Evolutionary conservation across 1,140 invertebrate species (phyloP).

Genomic region (Asbolus verrucosus): DNA sequence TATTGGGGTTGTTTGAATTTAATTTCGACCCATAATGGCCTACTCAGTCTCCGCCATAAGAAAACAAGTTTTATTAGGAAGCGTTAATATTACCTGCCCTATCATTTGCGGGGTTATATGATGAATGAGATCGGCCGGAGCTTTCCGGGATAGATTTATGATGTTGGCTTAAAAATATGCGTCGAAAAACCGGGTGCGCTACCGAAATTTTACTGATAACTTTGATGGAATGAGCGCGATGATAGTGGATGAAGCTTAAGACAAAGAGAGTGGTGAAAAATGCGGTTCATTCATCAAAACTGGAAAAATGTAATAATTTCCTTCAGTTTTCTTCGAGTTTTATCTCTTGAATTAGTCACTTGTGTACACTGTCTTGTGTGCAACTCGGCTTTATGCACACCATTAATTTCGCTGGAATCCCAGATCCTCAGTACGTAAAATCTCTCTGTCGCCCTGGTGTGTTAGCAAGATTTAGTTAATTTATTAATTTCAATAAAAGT

Average conservation of each 20-base stretch:
- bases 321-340: no score
- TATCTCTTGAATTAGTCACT: no score
- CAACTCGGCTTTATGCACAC: no score
- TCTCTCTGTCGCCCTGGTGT: no score
- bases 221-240: constrained; percentile 33
- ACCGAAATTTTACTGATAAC: constrained; percentile 42
- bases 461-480: no score
- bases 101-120: constrained; percentile 43
- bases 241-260: constrained; percentile 37
- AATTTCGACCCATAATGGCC: constrained; percentile 38
- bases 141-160: constrained; percentile 45
- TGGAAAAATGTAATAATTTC: constrained; percentile 35
- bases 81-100: constrained; percentile 49
- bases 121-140: constrained; percentile 42
- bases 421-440: no score
- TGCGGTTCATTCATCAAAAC: constrained; percentile 16
- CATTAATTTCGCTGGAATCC: no score
- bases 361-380: no score
- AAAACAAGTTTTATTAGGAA: constrained; percentile 47
- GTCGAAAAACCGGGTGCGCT: constrained; percentile 39
- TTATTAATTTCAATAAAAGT: constrained; percentile 37
- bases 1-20: constrained; percentile 41
- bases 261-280: constrained; percentile 37
- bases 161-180: constrained; percentile 47
- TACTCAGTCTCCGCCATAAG: constrained; percentile 38